Percentiles rank a stretch among this genome's conserved stretches.
phyloP scores from a whole-genome alignment of 2,797 vertebrate species.

The Serranus cabrilla region DNA sequence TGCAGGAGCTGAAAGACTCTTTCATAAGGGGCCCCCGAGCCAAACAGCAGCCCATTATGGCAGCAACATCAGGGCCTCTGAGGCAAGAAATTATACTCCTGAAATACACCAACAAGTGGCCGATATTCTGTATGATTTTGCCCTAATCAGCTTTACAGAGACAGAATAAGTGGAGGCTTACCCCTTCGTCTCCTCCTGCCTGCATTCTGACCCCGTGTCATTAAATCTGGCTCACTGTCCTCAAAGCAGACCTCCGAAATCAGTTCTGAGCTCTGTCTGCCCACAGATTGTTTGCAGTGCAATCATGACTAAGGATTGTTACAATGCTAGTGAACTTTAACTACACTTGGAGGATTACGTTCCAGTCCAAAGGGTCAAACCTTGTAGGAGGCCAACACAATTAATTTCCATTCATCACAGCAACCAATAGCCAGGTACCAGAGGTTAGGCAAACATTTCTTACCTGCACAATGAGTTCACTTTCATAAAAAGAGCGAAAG shows the following conservation, averaged over 20 bases:
- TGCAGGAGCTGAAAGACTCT: conserved; percentile 73
- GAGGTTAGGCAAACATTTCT: conserved; percentile 5
- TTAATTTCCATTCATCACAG: background rate
- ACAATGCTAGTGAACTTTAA: conserved; percentile 72
- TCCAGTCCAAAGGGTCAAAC: conserved; percentile 80
- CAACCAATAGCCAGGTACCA: background rate
- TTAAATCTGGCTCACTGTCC: conserved; percentile 22
- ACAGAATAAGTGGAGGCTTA: conserved; percentile 46
- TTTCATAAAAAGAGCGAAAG: background rate
- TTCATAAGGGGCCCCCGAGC: conserved; percentile 68
- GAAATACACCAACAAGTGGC: conserved; percentile 11
- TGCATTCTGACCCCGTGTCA: conserved; percentile 47
- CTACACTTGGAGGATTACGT: conserved; percentile 69
- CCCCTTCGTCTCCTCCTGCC: conserved; percentile 72
- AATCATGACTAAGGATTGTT: conserved; percentile 49
- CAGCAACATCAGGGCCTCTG: conserved; percentile 37
- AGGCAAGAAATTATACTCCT: conserved; percentile 3
- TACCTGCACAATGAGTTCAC: background rate
- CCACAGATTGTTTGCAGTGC: conserved; percentile 18
- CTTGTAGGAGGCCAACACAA: background rate
- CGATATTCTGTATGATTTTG: background rate
- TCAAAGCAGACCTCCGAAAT: conserved; percentile 5
- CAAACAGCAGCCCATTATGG: conserved; percentile 70
- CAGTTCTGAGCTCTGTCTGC: conserved; percentile 7
- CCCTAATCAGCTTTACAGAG: background rate